These are phyloP conservation scores for Venusia cambrica DNA, from an alignment of 2,888 invertebrate genomes.

Conservation along the genomic window DNA sequence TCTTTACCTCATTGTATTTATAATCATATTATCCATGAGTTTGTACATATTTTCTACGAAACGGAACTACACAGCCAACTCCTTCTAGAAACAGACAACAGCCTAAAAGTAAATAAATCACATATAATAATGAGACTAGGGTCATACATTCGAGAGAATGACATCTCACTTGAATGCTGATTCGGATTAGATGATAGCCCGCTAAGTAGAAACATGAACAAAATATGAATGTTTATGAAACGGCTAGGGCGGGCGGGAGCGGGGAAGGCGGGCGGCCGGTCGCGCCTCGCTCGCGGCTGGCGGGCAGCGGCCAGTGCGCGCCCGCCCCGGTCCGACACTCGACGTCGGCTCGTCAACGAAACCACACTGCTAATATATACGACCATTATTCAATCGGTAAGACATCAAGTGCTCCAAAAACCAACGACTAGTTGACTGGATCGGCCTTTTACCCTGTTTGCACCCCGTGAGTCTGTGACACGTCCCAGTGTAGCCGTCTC, in stretches of 20 bases:
- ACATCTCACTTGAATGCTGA: constrained; percentile 25
- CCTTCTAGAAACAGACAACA: no score
- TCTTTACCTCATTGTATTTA: no score
- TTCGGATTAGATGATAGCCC: constrained; percentile 37
- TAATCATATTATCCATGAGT: no score
- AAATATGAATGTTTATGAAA: constrained; percentile 57
- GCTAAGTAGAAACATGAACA: constrained; percentile 46
- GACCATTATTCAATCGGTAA: constrained; percentile 76
- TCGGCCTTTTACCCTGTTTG: constrained; percentile 6
- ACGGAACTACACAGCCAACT: no score
- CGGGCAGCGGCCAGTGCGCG: constrained; percentile 75
- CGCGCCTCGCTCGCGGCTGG: constrained; percentile 41
- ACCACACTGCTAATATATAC: constrained; percentile 68
- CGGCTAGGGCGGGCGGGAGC: constrained; percentile 47
- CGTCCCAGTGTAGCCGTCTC: constrained; percentile 50
- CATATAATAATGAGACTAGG: no score
- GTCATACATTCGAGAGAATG: constrained; percentile 1
- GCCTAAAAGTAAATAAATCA: no score
- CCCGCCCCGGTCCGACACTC: constrained; percentile 79
- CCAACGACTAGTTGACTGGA: constrained; percentile 3
- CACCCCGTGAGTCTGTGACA: constrained; percentile 27
- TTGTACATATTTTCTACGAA: no score
- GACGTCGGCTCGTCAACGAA: constrained; percentile 80
- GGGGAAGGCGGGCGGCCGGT: constrained; percentile 43
- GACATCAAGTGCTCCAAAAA: constrained; percentile 55